Evolutionary conservation across 92 coral and sea anemone species (phyloP).

Genomic region (Heteractis magnifica): DNA sequence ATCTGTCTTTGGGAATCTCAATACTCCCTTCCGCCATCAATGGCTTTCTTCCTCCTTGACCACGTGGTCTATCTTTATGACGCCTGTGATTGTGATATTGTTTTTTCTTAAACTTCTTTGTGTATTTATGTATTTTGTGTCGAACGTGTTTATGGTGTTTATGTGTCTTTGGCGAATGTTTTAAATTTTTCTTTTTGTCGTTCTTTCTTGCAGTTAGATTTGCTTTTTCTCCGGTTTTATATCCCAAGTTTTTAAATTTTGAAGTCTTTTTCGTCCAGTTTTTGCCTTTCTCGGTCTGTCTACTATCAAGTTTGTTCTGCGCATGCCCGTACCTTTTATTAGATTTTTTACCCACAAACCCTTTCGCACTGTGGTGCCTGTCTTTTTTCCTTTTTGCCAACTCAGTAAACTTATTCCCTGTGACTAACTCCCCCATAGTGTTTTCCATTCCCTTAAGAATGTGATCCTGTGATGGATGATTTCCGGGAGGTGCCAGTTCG

Average conservation of each 20-base stretch:
- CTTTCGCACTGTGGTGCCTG: conserved; percentile 3
- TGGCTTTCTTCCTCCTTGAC: not conserved
- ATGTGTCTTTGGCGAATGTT: not conserved
- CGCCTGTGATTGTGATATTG: not conserved
- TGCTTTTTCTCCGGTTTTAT: not conserved
- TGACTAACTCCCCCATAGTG: conserved; percentile 60
- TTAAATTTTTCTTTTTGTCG: not conserved
- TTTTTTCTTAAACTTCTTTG: not conserved
- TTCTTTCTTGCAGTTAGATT: too few species aligned
- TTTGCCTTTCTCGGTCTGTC: not conserved
- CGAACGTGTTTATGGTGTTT: not conserved
- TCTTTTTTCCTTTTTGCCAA: conserved; percentile 33
- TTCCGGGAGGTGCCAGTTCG: conserved; percentile 16
- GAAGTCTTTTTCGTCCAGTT: not conserved
- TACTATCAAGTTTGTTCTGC: conserved; percentile 7
- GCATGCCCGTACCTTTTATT: conserved; percentile 13
- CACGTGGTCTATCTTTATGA: not conserved
- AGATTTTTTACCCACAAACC: not conserved
- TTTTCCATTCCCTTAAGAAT: conserved; percentile 69
- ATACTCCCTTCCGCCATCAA: conserved; percentile 14
- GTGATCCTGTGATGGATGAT: conserved; percentile 33
- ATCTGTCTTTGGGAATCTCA: conserved; percentile 38
- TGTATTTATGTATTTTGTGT: not conserved
- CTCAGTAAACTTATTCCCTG: conserved; percentile 51
- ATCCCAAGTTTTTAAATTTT: not conserved